Base-by-base conservation (phyloP, 2,113 vertebrate genomes). In the Nanorana parkeri region DNA sequence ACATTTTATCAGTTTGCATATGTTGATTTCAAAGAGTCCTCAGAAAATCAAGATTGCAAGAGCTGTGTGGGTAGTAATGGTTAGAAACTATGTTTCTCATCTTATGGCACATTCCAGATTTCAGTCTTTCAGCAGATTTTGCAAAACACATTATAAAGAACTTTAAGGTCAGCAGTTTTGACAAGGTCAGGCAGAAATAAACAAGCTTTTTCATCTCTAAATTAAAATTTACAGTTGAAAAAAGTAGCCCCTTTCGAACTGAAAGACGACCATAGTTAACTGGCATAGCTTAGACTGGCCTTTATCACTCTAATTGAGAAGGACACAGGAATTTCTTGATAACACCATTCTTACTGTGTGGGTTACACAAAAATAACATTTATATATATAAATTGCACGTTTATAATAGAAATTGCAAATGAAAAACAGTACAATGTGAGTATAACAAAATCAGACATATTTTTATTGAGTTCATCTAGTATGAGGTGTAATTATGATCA, bases 321-420 rank as follows among this genome's bases (percentile, higher is more conserved):
- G 58, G 80, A 81, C 80, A 29, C 29, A 47, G 69, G 80, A 81
- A 81, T 81, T 74, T 75, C 29, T 66, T 75, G 56, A 65, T 81
- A 73, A 81, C 60, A 65, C 58, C 36, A 28, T 17, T 65, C 71
- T 67, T 63, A 32, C 61, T 73, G 55, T 63, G 26, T 52, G 47
- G 17, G 26, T 66, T 74, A 66, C 69, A 36, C 28, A 55, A 60
- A 74, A 58, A 19, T n/a, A n/a, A n/a, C n/a, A n/a, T 7, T 58
- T 36, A 81, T n/a, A n/a, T n/a, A 56, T 24, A 60, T 1, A 58
- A 68, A 17, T 10, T 24, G 56, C 6, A 58, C 20, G 0, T 56
- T 26, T 58, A 51, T 24, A 47, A 64, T 64, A 41, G 5, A 51
- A 64, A 63, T 0, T 21, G 52, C 19, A 60, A 29, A 32, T 51